These are phyloP conservation scores for Sinocyclocheilus anophthalmus DNA, from an alignment of 2,113 vertebrate species.

Conservation along the genomic window DNA sequence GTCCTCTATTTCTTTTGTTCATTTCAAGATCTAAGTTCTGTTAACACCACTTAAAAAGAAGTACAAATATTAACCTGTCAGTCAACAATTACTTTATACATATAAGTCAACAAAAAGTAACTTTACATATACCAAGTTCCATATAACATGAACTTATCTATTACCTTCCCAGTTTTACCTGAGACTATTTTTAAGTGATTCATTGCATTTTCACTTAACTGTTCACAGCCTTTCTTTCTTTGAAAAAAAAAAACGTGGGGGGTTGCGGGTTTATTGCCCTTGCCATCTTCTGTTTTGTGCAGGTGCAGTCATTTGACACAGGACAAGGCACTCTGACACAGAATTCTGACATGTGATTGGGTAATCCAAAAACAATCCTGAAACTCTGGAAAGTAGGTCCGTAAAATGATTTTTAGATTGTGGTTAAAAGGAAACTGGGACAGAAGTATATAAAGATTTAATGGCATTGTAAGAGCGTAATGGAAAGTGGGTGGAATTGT, in stretches of 20 bases:
- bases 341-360: slow-evolving; percentile 6
- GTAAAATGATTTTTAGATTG: slow-evolving; percentile 9
- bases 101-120: neutral
- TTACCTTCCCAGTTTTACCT: neutral
- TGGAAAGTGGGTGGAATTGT: slow-evolving; percentile 25
- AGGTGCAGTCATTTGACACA: neutral
- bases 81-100: neutral
- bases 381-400: slow-evolving; percentile 8
- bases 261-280: too few relatives aligned
- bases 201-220: neutral
- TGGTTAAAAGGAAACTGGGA: slow-evolving; percentile 15
- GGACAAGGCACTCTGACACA: slow-evolving; percentile 27
- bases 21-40: too few relatives aligned
- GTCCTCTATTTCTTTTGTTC: too few relatives aligned
- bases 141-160: neutral
- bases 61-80: neutral
- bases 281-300: neutral
- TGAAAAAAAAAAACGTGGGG: too few relatives aligned
- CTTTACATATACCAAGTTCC: neutral
- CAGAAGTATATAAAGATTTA: slow-evolving; percentile 19
- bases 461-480: neutral
- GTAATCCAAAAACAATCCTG: neutral
- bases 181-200: neutral
- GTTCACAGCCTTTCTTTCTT: neutral
- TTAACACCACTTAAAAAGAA: too few relatives aligned